Conservation (phyloP, 2,888 invertebrate genomes). For the Siphonodentalium dalli region DNA sequence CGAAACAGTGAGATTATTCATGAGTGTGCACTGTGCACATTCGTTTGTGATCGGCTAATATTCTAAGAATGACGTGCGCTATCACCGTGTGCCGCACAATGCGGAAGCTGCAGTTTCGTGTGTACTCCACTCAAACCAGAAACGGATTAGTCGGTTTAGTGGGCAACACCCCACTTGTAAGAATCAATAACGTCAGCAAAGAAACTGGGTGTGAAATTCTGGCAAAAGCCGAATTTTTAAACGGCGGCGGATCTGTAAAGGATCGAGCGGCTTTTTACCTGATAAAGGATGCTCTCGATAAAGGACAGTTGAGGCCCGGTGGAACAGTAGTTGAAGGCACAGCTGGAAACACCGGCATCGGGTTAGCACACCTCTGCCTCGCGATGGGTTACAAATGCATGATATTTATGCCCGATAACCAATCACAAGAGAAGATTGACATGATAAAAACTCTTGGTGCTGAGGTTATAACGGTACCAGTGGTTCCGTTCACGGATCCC, state of each 20-base stretch:
- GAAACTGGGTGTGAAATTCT: constrained; percentile 65
- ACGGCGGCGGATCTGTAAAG: constrained; percentile 65
- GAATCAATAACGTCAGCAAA: constrained; percentile 58
- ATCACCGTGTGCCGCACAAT: too few relatives aligned
- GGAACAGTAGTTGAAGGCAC: constrained; percentile 65
- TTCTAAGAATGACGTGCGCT: too few relatives aligned
- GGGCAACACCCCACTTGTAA: constrained; percentile 59
- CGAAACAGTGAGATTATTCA: too few relatives aligned
- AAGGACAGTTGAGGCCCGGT: constrained; percentile 53
- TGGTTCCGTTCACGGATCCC: constrained; percentile 59
- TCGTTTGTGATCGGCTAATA: too few relatives aligned
- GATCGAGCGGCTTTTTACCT: constrained; percentile 63
- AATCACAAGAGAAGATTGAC: constrained; percentile 63
- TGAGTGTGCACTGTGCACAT: too few relatives aligned
- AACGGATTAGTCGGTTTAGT: too few relatives aligned
- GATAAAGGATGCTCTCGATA: constrained; percentile 59
- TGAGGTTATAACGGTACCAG: constrained; percentile 59
- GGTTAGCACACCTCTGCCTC: constrained; percentile 64
- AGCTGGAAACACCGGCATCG: constrained; percentile 65
- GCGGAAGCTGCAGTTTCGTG: too few relatives aligned
- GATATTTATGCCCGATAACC: constrained; percentile 65
- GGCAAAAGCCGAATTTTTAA: constrained; percentile 64
- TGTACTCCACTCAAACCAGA: too few relatives aligned
- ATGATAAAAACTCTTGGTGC: constrained; percentile 59
- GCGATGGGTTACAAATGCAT: constrained; percentile 64